A percentile compares a stretch with the other conserved stretches of the same genome.
Conservation (phyloP, 2,888 invertebrate species). For the Corythucha ciliata region DNA sequence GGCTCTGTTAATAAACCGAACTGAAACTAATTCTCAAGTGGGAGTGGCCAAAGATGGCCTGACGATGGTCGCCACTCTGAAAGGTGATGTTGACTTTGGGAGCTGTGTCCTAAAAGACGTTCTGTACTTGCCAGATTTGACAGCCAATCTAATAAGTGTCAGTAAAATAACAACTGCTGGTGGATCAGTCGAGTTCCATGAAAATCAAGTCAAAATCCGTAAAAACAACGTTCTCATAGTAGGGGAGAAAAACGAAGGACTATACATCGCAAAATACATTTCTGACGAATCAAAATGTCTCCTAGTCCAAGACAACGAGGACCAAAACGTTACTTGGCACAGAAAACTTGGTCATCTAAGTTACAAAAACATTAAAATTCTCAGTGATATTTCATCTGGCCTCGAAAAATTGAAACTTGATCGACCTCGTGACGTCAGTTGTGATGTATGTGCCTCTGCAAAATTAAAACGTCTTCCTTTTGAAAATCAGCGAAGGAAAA, state of each 20-base stretch:
- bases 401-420: not conserved
- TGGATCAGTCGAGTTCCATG: no score
- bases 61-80: no score
- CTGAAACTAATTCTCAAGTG: not conserved
- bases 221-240: no score
- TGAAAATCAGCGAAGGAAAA: not conserved
- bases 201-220: no score
- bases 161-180: no score
- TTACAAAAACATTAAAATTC: no score
- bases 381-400: not conserved
- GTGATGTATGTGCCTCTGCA: not conserved
- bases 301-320: not conserved
- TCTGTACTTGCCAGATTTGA: not conserved
- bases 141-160: conserved; percentile 3
- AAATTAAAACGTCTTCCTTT: not conserved
- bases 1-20: not conserved
- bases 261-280: no score
- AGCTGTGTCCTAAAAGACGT: conserved; percentile 2
- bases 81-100: no score
- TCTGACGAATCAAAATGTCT: no score
- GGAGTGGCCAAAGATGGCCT: not conserved
- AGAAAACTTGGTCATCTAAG: not conserved
- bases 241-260: no score
- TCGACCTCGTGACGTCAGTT: not conserved
- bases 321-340: not conserved